Evolutionary conservation across 1,140 invertebrate species (phyloP).

Genomic region (Onthophagus taurus): DNA sequence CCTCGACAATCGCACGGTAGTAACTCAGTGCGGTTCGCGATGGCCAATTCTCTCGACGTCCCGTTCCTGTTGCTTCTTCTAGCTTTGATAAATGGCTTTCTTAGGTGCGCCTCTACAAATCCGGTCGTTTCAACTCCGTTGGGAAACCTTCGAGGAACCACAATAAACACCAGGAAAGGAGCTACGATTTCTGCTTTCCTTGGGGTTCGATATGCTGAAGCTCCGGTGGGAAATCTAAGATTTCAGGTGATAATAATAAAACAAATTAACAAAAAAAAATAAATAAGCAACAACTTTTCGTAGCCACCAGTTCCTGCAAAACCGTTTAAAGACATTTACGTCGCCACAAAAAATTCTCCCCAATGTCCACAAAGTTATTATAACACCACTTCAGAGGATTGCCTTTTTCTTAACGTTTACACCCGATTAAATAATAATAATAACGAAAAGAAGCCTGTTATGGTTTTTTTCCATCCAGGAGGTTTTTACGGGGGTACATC

Average conservation of each 20-base stretch:
- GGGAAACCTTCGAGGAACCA: constrained; percentile 38
- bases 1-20: too few species aligned
- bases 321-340: constrained; percentile 46
- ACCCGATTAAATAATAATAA: too few species aligned
- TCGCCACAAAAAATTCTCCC: constrained; percentile 49
- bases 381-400: constrained; percentile 56
- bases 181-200: constrained; percentile 52
- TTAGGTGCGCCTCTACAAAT: too few species aligned
- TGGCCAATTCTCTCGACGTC: too few species aligned
- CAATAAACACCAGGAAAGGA: constrained; percentile 36
- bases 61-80: too few species aligned
- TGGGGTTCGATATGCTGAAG: constrained; percentile 54
- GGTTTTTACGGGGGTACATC: constrained; percentile 28
- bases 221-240: constrained; percentile 47
- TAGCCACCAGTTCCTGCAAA: constrained; percentile 33
- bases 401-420: constrained; percentile 58
- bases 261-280: too few species aligned
- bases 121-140: constrained; percentile 26
- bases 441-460: too few species aligned
- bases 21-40: too few species aligned
- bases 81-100: too few species aligned
- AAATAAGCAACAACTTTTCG: too few species aligned
- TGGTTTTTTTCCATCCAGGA: constrained; percentile 44
- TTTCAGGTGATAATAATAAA: constrained; percentile 56
- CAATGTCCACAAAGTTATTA: constrained; percentile 38